phyloP scores from a whole-genome alignment of 1,140 invertebrate genomes.

The Orius insidiosus region DNA sequence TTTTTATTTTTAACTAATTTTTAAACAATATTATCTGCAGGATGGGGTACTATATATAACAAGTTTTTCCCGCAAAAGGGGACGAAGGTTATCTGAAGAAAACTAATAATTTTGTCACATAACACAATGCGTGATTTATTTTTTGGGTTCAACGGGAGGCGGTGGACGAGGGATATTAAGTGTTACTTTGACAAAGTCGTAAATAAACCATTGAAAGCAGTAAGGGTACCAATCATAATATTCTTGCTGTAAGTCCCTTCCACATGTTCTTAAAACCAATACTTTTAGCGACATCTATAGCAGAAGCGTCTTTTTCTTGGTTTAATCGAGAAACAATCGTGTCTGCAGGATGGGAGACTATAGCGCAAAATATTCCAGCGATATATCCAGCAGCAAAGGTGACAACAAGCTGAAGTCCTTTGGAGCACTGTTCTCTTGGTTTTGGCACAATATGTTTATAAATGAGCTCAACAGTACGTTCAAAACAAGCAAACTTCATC shows the following conservation, averaged over 20 bases:
- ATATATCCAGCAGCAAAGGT: constrained; percentile 98
- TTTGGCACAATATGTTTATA: constrained; percentile 75
- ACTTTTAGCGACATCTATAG: constrained; percentile 53
- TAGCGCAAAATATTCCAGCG: constrained; percentile 98
- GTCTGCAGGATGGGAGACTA: constrained; percentile 98
- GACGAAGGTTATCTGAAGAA: too few relatives aligned
- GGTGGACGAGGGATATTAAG: constrained; percentile 89
- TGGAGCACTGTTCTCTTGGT: constrained; percentile 77
- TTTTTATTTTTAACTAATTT: too few relatives aligned
- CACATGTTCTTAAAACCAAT: constrained; percentile 62
- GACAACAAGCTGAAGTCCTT: constrained; percentile 88
- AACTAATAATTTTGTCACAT: too few relatives aligned
- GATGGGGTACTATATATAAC: too few relatives aligned
- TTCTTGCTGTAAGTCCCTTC: constrained; percentile 93
- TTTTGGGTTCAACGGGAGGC: constrained; percentile 92
- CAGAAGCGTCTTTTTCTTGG: constrained; percentile 72
- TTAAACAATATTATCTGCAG: too few relatives aligned
- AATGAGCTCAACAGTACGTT: constrained; percentile 87
- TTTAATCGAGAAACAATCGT: constrained; percentile 98
- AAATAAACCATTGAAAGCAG: constrained; percentile 99
- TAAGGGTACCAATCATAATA: constrained; percentile 99
- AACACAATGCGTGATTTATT: neutral
- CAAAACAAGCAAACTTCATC: constrained; percentile 99
- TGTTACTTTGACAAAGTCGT: constrained; percentile 88
- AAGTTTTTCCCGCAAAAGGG: too few relatives aligned